Percentiles rank a stretch among this genome's conserved stretches.
phyloP scores from a whole-genome alignment of 1,140 invertebrate species.

The Heliconius eleuchia region DNA sequence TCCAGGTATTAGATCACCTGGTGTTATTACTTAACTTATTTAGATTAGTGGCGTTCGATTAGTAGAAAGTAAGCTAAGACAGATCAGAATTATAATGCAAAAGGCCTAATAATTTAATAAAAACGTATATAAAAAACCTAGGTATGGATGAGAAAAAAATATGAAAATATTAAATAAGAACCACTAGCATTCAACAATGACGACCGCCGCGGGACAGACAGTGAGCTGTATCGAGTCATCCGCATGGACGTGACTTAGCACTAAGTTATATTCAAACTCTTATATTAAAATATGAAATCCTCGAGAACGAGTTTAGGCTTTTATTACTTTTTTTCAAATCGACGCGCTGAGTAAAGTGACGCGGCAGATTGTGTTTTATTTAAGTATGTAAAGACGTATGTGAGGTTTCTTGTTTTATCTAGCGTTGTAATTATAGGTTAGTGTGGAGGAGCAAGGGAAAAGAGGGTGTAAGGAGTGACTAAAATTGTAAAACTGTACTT shows the following conservation, averaged over 20 bases:
- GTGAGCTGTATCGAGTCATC: constrained; percentile 24
- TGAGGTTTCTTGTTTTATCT: constrained; percentile 15
- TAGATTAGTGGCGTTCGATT: too few species aligned
- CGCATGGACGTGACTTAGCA: constrained; percentile 52
- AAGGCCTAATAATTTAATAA: too few species aligned
- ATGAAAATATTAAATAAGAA: not conserved
- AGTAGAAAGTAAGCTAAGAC: too few species aligned
- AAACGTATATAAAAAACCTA: too few species aligned
- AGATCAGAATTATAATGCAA: too few species aligned
- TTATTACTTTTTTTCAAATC: constrained; percentile 53
- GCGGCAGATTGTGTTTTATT: constrained; percentile 44
- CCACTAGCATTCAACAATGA: constrained; percentile 14
- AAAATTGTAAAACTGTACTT: not conserved
- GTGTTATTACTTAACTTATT: too few species aligned
- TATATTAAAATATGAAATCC: constrained; percentile 70
- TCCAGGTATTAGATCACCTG: too few species aligned
- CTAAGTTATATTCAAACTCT: constrained; percentile 46
- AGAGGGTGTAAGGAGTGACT: not conserved
- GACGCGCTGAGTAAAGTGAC: constrained; percentile 52
- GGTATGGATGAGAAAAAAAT: too few species aligned
- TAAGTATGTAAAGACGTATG: constrained; percentile 21
- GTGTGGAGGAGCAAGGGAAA: not conserved
- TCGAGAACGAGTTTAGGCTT: constrained; percentile 52
- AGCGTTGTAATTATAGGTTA: not conserved
- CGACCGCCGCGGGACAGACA: constrained; percentile 35